Base-by-base conservation (phyloP, 2,888 invertebrate species). In the Phaedon cochleariae region DNA sequence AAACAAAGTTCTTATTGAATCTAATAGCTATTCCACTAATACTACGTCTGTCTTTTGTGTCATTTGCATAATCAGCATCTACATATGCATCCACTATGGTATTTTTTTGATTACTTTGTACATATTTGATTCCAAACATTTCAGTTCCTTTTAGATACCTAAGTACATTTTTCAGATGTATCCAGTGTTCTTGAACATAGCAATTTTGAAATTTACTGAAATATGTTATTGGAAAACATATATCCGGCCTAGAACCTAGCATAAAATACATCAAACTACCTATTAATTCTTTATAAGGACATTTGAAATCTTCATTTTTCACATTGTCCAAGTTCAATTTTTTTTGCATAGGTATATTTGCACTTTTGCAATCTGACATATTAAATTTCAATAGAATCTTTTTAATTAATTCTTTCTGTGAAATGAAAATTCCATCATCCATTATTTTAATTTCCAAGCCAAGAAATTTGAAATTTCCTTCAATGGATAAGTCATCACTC, bases 191-290 rank as follows among this genome's bases (percentile, higher is more conserved):
- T 45, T 34, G 26, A 18, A 17, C 7, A 62, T 46, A 66, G 65
- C 48, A 26, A 41, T 70, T 71, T 63, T 73, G 73, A 57, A 70
- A 71, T 59, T 70, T 61, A 55, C 69, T 64, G 18, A 66, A 71
- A 41, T 70, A 73, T 1, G 66, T 64, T 15, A 71, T 64, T 20
- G 31, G 54, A 61, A 41, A 70, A 63, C 71, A 60, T 18, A 70
- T 31, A 63, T 73, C 70, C 17, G 68, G 70, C 52, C 70, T 70
- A 45, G 64, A 53, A 15, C 54, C 54, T 45, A 62, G 15, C 72
- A 71, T 72, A 9, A 72, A 41, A 37, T 72, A 72, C 73, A 72
- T 72, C 41, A 69, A 20, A 41, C 57, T 57, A 6, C 69, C 69
- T 37, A 70, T 46, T 12, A 70, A 29, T 58, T 72, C 65, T 18